Conservation (phyloP, 1,140 invertebrate species). For the Zaprionus kolodkinae region DNA sequence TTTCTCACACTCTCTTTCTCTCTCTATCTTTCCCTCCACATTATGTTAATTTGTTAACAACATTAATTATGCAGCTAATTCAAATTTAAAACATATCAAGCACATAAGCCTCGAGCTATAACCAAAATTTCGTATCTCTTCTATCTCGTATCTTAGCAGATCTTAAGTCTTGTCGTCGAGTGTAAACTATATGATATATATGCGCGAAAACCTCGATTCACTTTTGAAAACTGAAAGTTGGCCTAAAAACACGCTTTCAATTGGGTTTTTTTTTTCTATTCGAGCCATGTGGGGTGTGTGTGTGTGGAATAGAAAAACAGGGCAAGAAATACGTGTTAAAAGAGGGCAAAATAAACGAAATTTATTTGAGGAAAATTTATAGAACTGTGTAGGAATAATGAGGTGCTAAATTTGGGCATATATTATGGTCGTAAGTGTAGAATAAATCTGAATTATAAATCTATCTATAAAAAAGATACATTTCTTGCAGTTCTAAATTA, state of each 20-base stretch:
- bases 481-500: accelerated
- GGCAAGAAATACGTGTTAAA: background rate
- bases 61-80: constrained; percentile 76
- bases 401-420: background rate
- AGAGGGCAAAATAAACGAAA: background rate
- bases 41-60: constrained; percentile 62
- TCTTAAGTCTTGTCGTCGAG: background rate
- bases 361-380: background rate
- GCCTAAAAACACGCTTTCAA: constrained; percentile 74
- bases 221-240: constrained; percentile 77
- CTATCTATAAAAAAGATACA: too few species aligned
- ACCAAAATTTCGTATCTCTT: constrained; percentile 53
- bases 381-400: background rate
- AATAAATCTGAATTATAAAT: background rate
- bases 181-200: constrained; percentile 10
- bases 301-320: constrained; percentile 2
- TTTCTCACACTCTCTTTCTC: background rate
- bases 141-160: background rate
- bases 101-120: constrained; percentile 48
- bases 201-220: constrained; percentile 69
- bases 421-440: background rate
- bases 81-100: constrained; percentile 55
- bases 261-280: constrained; percentile 4
- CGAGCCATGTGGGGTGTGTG: constrained; percentile 16
- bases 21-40: background rate